Conservation (phyloP, 1,140 invertebrate species). For the Sesamia nonagrioides region DNA sequence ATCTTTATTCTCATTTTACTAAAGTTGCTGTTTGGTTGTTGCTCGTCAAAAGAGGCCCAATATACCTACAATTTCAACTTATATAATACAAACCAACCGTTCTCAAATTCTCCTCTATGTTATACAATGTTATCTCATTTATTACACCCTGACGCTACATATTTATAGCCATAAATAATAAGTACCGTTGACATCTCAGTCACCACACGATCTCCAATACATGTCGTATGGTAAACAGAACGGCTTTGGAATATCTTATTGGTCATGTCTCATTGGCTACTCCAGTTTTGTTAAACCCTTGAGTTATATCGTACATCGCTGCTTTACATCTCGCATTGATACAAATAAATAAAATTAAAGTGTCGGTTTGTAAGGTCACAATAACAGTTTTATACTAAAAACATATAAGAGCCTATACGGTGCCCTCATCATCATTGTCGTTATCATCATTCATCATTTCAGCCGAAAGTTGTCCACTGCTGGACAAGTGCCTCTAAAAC, state of each 20-base stretch:
- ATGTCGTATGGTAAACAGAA: background rate
- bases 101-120: background rate
- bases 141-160: background rate
- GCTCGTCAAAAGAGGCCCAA: too few species aligned
- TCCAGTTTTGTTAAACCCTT: background rate
- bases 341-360: too few species aligned
- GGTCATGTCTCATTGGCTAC: background rate
- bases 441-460: too few species aligned
- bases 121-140: background rate
- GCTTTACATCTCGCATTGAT: background rate
- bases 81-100: background rate
- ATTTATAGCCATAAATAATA: constrained; percentile 31
- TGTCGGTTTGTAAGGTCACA: too few species aligned
- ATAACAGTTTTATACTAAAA: too few species aligned
- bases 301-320: background rate
- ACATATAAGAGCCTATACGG: too few species aligned
- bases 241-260: constrained; percentile 18
- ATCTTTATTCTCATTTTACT: too few species aligned
- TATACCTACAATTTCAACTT: too few species aligned
- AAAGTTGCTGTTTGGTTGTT: too few species aligned
- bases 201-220: background rate
- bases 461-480: too few species aligned
- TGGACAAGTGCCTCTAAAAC: too few species aligned
- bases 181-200: background rate
- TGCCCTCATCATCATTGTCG: too few species aligned